Evolutionary conservation across 2,113 vertebrate species (phyloP).

Genomic region (Solenodon paradoxus): DNA sequence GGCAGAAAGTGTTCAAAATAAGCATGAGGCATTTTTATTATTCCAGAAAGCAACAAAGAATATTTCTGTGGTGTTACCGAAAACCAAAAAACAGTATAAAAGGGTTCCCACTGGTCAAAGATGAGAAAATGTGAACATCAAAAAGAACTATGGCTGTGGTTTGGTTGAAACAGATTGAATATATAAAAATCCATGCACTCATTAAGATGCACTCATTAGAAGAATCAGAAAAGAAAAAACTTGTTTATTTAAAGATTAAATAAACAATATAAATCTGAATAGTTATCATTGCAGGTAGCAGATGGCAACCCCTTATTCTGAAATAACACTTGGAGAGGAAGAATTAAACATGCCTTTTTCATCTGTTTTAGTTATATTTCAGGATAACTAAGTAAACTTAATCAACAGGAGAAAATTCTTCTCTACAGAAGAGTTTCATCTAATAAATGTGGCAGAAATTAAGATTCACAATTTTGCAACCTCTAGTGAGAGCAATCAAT

Average conservation of each 20-base stretch:
- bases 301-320: not conserved
- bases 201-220: not conserved
- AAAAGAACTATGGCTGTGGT: not conserved
- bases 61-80: not conserved
- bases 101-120: not conserved
- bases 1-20: not conserved
- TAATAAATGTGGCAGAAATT: constrained; percentile 2
- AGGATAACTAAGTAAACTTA: not conserved
- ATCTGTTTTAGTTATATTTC: not conserved
- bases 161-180: not conserved
- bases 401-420: not conserved
- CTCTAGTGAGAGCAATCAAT: not conserved
- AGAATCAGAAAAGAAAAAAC: not conserved
- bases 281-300: not conserved
- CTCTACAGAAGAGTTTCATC: not conserved
- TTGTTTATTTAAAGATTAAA: not conserved
- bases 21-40: not conserved
- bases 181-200: not conserved
- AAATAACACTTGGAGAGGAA: not conserved
- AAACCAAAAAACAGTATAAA: not conserved
- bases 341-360: constrained; percentile 1
- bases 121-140: not conserved
- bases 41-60: not conserved
- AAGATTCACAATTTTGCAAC: not conserved
- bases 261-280: not conserved